Base-by-base conservation (phyloP, 2,113 vertebrate species). In the Podarcis cretensis region DNA sequence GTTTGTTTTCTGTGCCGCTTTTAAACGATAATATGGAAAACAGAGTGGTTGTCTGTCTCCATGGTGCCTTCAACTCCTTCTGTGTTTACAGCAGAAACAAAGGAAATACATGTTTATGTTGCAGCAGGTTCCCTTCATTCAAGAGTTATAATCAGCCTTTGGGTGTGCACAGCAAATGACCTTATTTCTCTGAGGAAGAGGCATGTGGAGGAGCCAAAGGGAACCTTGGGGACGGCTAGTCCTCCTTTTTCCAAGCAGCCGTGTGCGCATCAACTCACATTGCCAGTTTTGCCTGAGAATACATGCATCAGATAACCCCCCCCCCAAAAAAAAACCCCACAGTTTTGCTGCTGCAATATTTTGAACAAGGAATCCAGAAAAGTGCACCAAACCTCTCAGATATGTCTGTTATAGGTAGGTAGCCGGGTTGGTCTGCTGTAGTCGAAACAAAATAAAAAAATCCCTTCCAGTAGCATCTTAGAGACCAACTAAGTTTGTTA, bases 1-100 rank as follows among this genome's bases (percentile, higher is more conserved):
- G 20, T 5, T 79, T 54, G 32, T 76, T 59, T 59, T 40, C 77
- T 57, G n/a, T 54, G 66, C 25, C 66, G 18, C 20, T 73, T 87
- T 81, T 73, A 63, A 27, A 59, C 21, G 10, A 37, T n/a, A 57
- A 25, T 16, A 37, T 57, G 40, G 12, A 75, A 73, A 25, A 27
- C 21, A n/a, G 9, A 4, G 57, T 30, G 37, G 4, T 63, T 1
- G 82, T 54, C n/a, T 65, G 8, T 25, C 84, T 18, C 16, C 40
- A 66, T 4, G 20, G 16, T 30, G 32, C 48, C 14, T 68, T 81
- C 65, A 57, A 18, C 30, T 16, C 25, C 21, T 7, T 37, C 65
- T 71, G n/a, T 75, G 59, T 71, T 81, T 65, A 65, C 13, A 66
- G 48, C 18, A 59, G 73, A 88, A 88, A 66, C 87, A 83, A 77